Evolutionary conservation across 2,797 vertebrate genomes (phyloP), one percentile per base, ranked within the genome.

Genomic region (Sciaenops ocellatus): DNA sequence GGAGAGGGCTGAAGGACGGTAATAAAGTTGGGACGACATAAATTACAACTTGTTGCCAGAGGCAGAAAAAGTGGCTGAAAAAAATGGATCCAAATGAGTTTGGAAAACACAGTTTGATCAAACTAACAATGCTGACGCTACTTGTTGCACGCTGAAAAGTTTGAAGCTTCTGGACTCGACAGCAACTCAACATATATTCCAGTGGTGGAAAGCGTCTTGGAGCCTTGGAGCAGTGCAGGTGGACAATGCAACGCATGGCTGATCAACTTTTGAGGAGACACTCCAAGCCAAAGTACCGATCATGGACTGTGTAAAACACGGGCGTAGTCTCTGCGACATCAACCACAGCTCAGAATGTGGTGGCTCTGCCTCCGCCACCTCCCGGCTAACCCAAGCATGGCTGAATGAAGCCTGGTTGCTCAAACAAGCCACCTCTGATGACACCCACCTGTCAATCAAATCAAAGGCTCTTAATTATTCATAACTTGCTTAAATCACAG

Each of bases 11-110:
- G 70, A 64, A 16, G 66, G 70, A 75, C 48, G 55, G 12, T 22
- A 66, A 67, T 62, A 52, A 80, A 57, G 62, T 48, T 9, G 64
- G 54, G 56, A 79, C 57, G 18, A 44, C 22, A 55, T 44, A 30
- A 83, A 75, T 57, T 64, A 69, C 59, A 63, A 76, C 56, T 64
- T 50, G 76, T 72, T 68, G 83, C 77, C 73, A 22, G 57, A 60
- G 76, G 85, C 85, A 18, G 18, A 46, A 59, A 74, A 28, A 69
- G n/a, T 15, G 65, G 4, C 51, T 83, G 4, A 6, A 30, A 62
- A 75, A 52, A 65, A 30, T 12, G 52, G 34, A 73, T 78, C 52
- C 34, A 47, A 44, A 66, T 41, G 42, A 78, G 66, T 41, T 59
- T 3, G 6, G 61, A 71, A 57, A 63, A 59, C 11, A 3, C 50